Conservation (phyloP, 2,888 invertebrate species). For the Cotesia congregata region DNA sequence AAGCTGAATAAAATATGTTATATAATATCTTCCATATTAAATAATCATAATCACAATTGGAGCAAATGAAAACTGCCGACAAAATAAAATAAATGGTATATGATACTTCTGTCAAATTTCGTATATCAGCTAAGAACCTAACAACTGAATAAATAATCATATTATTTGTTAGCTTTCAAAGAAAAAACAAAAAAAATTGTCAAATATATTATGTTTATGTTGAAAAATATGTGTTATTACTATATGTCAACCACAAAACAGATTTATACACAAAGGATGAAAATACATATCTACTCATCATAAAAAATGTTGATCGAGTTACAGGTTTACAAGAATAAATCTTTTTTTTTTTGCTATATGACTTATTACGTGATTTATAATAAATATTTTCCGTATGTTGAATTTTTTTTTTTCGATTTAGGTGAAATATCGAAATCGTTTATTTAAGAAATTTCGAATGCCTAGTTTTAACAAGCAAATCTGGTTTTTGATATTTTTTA, state of each 20-base stretch:
- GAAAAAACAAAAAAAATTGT: no score
- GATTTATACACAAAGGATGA: neutral
- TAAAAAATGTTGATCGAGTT: neutral
- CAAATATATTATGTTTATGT: neutral
- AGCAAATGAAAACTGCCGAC: neutral
- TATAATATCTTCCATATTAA: neutral
- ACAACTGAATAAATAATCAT: neutral
- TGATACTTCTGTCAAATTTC: neutral
- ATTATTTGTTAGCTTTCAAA: neutral
- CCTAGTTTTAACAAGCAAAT: no score
- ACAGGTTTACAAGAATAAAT: neutral
- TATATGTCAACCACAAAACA: neutral
- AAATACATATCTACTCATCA: neutral
- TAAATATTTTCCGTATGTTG: neutral
- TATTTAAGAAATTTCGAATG: no score
- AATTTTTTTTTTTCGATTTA: neutral
- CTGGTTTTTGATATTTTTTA: no score
- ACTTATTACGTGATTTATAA: neutral
- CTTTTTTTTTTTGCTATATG: neutral
- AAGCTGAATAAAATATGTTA: neutral
- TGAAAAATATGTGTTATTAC: neutral
- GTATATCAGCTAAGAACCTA: neutral
- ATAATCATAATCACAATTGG: neutral
- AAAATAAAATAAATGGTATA: neutral
- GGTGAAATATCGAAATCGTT: neutral